phyloP scores from a whole-genome alignment of 2,113 vertebrate genomes.

The Gadus chalcogrammus region DNA sequence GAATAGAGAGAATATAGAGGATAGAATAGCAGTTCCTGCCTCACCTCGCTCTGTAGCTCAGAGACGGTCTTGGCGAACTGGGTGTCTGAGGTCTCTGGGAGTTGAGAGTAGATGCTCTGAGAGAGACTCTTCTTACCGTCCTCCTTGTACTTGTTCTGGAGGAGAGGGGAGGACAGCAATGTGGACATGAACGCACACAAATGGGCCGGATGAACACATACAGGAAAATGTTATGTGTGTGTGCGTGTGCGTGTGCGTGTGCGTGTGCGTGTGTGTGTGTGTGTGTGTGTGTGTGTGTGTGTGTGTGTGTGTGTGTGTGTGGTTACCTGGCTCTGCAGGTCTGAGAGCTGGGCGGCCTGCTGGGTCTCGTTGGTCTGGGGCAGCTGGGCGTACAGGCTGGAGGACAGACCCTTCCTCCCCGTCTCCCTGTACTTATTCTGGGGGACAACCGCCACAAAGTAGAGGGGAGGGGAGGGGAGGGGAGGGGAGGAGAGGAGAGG shows the following conservation, averaged over 20 bases:
- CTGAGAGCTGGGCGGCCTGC: constrained; percentile 59
- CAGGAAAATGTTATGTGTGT: background rate
- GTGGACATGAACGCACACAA: background rate
- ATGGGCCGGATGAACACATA: background rate
- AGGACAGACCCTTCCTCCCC: constrained; percentile 43
- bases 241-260: too few relatives aligned
- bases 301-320: too few relatives aligned
- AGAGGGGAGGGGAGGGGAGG: too few relatives aligned
- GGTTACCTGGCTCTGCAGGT: constrained; percentile 62
- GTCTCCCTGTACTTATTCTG: constrained; percentile 56
- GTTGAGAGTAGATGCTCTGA: constrained; percentile 83
- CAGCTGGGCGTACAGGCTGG: constrained; percentile 52
- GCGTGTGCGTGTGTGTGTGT: too few relatives aligned
- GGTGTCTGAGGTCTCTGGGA: constrained; percentile 85
- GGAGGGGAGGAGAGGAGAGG: too few relatives aligned
- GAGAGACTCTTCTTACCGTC: constrained; percentile 74
- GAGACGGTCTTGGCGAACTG: constrained; percentile 80
- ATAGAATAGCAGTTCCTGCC: background rate
- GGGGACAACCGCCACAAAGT: too few relatives aligned
- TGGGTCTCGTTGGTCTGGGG: constrained; percentile 58
- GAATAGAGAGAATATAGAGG: background rate
- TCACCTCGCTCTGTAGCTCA: constrained; percentile 88
- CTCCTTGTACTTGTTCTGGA: constrained; percentile 85
- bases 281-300: too few relatives aligned
- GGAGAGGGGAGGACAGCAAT: background rate